phyloP scores from a whole-genome alignment of 2,113 vertebrate genomes.

The Centropus bengalensis region DNA sequence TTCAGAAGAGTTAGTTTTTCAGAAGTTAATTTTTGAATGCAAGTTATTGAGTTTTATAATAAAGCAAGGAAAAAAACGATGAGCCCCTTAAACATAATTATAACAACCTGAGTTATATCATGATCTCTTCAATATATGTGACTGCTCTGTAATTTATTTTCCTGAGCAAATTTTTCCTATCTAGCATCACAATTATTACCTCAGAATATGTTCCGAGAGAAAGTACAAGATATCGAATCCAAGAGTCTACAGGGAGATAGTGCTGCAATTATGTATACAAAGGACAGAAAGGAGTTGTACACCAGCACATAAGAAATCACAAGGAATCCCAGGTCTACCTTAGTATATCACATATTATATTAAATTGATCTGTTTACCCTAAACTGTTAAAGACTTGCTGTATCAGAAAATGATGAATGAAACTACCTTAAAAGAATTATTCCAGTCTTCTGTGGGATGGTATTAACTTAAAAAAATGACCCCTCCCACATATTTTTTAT shows the following conservation, averaged over 20 bases:
- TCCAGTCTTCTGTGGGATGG: background rate
- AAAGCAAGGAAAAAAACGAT: background rate
- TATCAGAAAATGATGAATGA: background rate
- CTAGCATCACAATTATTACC: background rate
- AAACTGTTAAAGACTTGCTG: background rate
- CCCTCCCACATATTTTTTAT: background rate
- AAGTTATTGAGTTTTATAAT: background rate
- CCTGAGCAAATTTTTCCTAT: background rate
- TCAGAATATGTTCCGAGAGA: background rate
- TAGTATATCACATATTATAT: background rate
- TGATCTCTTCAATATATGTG: background rate
- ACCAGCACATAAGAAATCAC: background rate
- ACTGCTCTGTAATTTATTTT: background rate
- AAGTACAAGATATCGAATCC: background rate
- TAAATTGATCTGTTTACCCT: background rate
- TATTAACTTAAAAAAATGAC: background rate
- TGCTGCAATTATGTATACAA: background rate
- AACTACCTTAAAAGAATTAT: background rate
- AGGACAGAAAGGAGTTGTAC: background rate
- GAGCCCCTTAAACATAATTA: background rate
- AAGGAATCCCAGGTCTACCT: background rate
- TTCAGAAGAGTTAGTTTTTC: background rate
- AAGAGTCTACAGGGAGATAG: background rate
- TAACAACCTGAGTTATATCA: background rate
- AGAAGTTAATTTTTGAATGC: background rate